Evolutionary conservation across 2,797 vertebrate species (phyloP).

Genomic region (Mallotus villosus): DNA sequence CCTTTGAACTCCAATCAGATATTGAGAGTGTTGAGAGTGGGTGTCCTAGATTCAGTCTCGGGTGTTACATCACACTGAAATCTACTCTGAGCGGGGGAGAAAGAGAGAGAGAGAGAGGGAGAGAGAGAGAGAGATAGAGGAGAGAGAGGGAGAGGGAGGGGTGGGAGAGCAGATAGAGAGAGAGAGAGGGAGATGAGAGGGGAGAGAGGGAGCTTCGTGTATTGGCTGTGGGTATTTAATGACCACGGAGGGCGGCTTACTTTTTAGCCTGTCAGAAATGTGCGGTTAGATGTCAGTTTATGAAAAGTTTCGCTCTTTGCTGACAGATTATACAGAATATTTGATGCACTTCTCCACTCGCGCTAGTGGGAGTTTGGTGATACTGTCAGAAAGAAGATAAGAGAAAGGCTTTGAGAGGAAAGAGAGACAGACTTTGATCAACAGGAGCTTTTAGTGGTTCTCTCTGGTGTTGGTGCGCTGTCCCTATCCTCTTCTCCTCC

Average conservation of each 20-base stretch:
- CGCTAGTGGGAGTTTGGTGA: conserved; percentile 54
- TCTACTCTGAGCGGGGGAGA: neutral
- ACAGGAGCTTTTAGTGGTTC: conserved; percentile 42
- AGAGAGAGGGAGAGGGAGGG: neutral
- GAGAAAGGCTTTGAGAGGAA: conserved; percentile 38
- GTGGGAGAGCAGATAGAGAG: neutral
- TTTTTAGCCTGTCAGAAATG: conserved; percentile 43
- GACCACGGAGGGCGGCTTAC: conserved; percentile 28
- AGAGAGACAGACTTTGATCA: conserved; percentile 56
- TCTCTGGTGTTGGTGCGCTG: conserved; percentile 10
- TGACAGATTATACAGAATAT: conserved; percentile 72
- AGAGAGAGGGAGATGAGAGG: neutral
- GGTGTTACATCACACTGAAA: conserved; percentile 18
- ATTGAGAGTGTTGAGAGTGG: neutral
- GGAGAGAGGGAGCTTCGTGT: neutral
- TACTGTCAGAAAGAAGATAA: conserved; percentile 56
- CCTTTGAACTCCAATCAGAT: conserved; percentile 10
- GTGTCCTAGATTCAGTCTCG: conserved; percentile 8
- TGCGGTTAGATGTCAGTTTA: conserved; percentile 51
- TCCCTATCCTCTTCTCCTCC: conserved; percentile 9
- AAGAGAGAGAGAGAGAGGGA: too few species aligned
- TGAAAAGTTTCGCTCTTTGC: conserved; percentile 52
- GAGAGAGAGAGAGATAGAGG: too few species aligned
- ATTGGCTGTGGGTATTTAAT: conserved; percentile 22
- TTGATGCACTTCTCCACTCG: conserved; percentile 59